Evolutionary conservation across 1,140 invertebrate species (phyloP), one percentile per base, ranked within the genome.

Genomic region (Pomacea maculata): DNA sequence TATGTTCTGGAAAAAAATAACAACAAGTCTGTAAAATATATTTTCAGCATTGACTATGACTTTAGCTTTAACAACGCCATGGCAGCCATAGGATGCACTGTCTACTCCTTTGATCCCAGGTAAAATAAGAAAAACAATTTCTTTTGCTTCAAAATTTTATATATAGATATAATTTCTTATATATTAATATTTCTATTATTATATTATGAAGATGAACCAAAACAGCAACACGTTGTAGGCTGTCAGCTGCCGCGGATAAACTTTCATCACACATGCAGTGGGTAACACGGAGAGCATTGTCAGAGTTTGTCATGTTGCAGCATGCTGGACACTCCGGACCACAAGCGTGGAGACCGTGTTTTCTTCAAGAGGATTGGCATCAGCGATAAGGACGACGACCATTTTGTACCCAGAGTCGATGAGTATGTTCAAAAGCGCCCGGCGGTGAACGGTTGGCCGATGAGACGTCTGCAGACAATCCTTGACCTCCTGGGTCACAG

Each of bases 61-160:
- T 83, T 81, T 52, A n/a, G 72, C 1, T 83, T 83, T 81, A 80
- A 83, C 79, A 80, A 83, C 52, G 83, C 83, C 19, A 81, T 83
- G 77, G 83, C 80, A n/a, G 61, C 11, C 3, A 11, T 19, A 34
- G 78, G 78, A 8, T 83, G 83, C 34, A 83, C 80, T 0, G 83
- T 83, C 2, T 83, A 79, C 65, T 81, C 80, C 25, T 83, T 83
- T 83, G 83, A 83, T 45, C 83, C 83, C 12, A 83, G 83, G 83
- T 83, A 65, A 78, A 55, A 67, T 17, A 25, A 25, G 25, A 25
- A 25, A 0, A 25, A 25, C 25, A 25, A 25, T 25, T 25, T 25
- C 25, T 25, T 25, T 25, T 25, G 25, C 25, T 25, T 25, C 25
- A 25, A 25, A 25, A 25, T 25, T 25, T 0, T 25, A 25, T 25